These are phyloP conservation scores for Casuarius casuarius DNA, from an alignment of 2,113 vertebrate species.

Conservation along the genomic window DNA sequence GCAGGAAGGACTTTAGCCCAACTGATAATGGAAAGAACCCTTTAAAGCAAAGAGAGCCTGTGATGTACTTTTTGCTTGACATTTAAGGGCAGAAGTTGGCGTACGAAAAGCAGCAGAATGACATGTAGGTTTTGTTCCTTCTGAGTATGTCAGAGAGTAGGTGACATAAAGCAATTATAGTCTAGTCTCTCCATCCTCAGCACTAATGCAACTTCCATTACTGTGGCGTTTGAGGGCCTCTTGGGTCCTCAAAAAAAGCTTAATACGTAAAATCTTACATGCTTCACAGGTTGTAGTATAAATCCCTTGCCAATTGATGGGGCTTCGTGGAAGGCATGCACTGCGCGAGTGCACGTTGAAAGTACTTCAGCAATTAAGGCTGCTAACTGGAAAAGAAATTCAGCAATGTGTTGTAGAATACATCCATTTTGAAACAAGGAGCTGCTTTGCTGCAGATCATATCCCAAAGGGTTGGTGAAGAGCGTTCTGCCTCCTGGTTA, in stretches of 20 bases:
- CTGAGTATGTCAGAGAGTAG: not conserved
- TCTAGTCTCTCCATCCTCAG: not conserved
- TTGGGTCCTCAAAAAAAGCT: not conserved
- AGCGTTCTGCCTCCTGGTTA: not conserved
- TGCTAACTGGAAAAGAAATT: not conserved
- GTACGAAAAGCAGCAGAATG: not conserved
- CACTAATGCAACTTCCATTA: not conserved
- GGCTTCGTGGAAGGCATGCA: not conserved
- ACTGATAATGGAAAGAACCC: not conserved
- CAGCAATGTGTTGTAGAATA: not conserved
- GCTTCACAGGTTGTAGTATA: not conserved
- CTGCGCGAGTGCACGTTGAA: not conserved
- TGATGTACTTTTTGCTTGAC: not conserved
- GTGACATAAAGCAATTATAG: not conserved
- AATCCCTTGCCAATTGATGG: not conserved
- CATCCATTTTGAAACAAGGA: not conserved
- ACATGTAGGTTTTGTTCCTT: not conserved
- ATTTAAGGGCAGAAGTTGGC: not conserved
- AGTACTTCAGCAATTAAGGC: not conserved
- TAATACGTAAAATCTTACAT: not conserved
- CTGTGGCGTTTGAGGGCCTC: not conserved
- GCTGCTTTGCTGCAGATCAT: not conserved
- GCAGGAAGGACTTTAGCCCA: not conserved
- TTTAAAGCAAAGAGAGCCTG: not conserved
- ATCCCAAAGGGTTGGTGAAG: not conserved